These are phyloP conservation scores for Polyommatus icarus DNA, from an alignment of 2,888 invertebrate genomes.

Conservation along the genomic window DNA sequence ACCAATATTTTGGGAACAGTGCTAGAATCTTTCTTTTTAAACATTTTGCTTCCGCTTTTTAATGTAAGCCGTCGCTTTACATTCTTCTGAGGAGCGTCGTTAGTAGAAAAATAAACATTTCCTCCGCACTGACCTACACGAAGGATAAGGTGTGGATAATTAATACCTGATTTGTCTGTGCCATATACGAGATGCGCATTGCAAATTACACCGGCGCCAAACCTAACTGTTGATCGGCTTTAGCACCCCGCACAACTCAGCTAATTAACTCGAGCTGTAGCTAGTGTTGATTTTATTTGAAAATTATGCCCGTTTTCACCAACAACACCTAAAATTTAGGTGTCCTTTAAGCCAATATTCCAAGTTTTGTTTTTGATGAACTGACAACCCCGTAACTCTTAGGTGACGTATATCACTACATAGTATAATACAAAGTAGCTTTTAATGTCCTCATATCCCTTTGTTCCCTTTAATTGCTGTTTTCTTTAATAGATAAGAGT, in stretches of 20 bases:
- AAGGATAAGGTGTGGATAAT: constrained; percentile 68
- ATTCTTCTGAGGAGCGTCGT: background rate
- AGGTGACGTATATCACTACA: no score
- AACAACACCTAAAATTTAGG: no score
- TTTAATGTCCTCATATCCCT: no score
- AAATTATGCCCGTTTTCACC: no score
- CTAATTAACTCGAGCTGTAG: constrained; percentile 31
- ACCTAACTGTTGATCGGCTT: constrained; percentile 73
- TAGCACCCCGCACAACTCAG: constrained; percentile 51
- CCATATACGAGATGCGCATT: constrained; percentile 73
- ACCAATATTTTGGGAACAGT: no score
- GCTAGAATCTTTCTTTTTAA: no score
- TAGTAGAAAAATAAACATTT: constrained; percentile 33
- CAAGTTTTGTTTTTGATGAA: no score
- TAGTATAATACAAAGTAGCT: no score
- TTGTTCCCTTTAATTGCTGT: no score
- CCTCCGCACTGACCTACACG: constrained; percentile 48
- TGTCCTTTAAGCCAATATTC: no score
- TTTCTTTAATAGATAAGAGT: no score
- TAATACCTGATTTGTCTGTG: constrained; percentile 73
- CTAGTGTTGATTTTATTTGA: background rate
- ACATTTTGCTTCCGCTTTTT: background rate
- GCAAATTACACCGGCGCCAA: constrained; percentile 71
- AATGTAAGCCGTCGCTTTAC: background rate
- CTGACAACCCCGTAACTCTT: no score